A percentile compares a stretch with the other conserved stretches of the same genome.
Evolutionary conservation across 1,140 invertebrate species (phyloP).

Genomic region (Sitophilus oryzae): DNA sequence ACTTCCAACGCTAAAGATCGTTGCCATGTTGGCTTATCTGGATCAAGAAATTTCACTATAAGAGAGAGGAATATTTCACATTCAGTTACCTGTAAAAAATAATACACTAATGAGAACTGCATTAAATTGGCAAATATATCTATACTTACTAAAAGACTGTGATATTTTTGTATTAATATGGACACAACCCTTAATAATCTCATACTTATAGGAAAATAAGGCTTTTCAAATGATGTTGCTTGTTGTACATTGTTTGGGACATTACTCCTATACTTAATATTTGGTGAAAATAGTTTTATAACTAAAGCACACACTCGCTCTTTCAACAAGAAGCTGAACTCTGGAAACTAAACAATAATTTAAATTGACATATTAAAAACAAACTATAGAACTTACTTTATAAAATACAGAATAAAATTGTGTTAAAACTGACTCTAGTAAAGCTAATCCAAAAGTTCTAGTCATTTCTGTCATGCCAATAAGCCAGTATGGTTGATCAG

Average conservation of each 20-base stretch:
- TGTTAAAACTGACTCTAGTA: constrained; percentile 88
- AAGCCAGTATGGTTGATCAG: constrained; percentile 92
- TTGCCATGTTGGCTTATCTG: constrained; percentile 95
- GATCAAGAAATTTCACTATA: constrained; percentile 94
- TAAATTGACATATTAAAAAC: constrained; percentile 1
- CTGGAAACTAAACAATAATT: constrained; percentile 67
- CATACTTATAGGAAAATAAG: constrained; percentile 96
- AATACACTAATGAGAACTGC: too few relatives aligned
- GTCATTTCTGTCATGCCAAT: constrained; percentile 95
- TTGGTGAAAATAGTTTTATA: constrained; percentile 96
- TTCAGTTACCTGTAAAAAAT: constrained; percentile 74
- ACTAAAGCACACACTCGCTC: constrained; percentile 95
- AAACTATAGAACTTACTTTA: constrained; percentile 55
- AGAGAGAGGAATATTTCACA: constrained; percentile 97
- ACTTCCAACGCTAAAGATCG: constrained; percentile 91
- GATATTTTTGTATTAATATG: constrained; percentile 90
- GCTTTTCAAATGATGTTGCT: constrained; percentile 73
- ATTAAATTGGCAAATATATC: constrained; percentile 12
- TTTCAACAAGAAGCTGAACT: constrained; percentile 92
- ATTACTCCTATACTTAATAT: constrained; percentile 79
- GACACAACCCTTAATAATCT: constrained; percentile 87
- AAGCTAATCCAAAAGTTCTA: constrained; percentile 90
- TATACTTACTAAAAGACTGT: constrained; percentile 73
- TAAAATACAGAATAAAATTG: constrained; percentile 90
- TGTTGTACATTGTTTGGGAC: constrained; percentile 48